phyloP scores from a whole-genome alignment of 2,797 vertebrate genomes.

The Podargus strigoides region DNA sequence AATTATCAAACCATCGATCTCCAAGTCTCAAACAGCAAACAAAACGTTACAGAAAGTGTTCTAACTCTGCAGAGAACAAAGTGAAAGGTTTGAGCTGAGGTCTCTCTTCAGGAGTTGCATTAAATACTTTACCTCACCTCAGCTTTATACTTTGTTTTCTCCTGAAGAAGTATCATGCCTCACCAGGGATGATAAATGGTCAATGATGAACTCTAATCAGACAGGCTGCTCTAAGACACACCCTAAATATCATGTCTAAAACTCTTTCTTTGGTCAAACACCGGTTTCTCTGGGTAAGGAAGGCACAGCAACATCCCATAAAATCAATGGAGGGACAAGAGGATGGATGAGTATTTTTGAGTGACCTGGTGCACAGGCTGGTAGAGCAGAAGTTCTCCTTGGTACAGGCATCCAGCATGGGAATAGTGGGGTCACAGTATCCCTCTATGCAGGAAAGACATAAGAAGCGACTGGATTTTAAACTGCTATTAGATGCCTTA shows the following conservation, averaged over 20 bases:
- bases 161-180: background rate
- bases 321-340: background rate
- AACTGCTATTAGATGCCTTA: background rate
- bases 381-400: background rate
- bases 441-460: background rate
- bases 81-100: fast-evolving
- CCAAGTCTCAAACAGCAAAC: background rate
- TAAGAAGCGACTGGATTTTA: background rate
- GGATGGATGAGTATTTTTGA: background rate
- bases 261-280: background rate
- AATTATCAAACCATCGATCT: background rate
- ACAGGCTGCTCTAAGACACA: background rate
- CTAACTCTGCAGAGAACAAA: background rate
- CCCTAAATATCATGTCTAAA: background rate
- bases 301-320: background rate
- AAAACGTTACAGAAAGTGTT: background rate
- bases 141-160: background rate
- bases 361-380: background rate
- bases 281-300: background rate
- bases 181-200: background rate
- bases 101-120: background rate
- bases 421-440: background rate
- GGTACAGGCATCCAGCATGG: fast-evolving
- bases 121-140: background rate
- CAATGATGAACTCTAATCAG: background rate